phyloP scores from a whole-genome alignment of 2,113 vertebrate genomes.

The Ornithorhynchus anatinus region DNA sequence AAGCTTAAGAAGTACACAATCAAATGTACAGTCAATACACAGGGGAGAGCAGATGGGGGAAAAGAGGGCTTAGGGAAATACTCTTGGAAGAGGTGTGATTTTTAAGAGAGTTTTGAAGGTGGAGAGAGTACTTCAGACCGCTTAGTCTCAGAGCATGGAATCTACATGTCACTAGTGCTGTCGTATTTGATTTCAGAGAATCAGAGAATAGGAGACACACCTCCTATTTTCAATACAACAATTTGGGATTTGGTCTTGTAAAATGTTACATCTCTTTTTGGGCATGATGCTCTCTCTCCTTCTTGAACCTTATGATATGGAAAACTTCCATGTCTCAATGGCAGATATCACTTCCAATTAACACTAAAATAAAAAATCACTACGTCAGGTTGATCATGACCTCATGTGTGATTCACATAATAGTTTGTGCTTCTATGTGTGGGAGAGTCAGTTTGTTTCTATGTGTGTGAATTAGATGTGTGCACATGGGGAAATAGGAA shows the following conservation, averaged over 20 bases:
- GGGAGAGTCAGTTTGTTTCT: not conserved
- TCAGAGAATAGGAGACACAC: not conserved
- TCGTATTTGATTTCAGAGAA: too few relatives aligned
- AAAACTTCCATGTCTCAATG: not conserved
- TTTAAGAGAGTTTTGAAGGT: too few relatives aligned
- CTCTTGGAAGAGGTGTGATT: too few relatives aligned
- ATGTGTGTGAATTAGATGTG: not conserved
- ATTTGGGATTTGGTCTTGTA: not conserved
- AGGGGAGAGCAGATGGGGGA: too few relatives aligned
- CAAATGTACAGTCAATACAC: too few relatives aligned
- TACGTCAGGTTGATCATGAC: not conserved
- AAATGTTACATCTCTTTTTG: slow-evolving; percentile 1
- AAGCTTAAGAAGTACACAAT: too few relatives aligned
- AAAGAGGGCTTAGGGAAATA: too few relatives aligned
- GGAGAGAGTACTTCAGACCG: not conserved
- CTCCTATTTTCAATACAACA: not conserved
- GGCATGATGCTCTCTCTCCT: not conserved
- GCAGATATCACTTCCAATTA: not conserved
- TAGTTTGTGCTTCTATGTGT: not conserved
- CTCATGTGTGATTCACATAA: not conserved
- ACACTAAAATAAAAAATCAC: slow-evolving; percentile 22
- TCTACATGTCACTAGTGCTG: not conserved
- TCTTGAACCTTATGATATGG: not conserved
- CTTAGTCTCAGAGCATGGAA: not conserved
- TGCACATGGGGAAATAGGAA: not conserved